Evolutionary conservation across 1,140 invertebrate genomes (phyloP).

Genomic region (Pentalonia nigronervosa): DNA sequence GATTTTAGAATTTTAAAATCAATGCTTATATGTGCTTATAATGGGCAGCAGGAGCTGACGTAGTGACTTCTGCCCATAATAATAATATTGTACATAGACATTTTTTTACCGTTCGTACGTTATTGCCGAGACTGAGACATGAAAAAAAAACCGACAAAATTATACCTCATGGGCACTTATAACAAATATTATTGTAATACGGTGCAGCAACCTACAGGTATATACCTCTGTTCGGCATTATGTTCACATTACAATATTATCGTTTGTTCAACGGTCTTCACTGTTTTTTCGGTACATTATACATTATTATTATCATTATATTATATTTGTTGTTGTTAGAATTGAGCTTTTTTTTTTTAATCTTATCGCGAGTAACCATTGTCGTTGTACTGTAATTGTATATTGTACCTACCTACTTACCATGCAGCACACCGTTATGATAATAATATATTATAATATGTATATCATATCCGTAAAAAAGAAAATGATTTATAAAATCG

Average conservation of each 20-base stretch:
- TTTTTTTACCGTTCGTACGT: not conserved
- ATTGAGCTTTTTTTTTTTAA: not conserved
- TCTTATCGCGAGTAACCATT: not conserved
- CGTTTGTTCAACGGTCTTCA: not conserved
- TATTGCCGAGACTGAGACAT: not conserved
- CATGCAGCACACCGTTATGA: not conserved
- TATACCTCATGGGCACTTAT: too few relatives aligned
- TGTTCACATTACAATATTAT: not conserved
- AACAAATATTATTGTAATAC: not conserved
- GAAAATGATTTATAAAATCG: not conserved
- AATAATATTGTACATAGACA: too few relatives aligned
- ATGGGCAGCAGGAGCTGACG: not conserved
- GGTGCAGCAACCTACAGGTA: not conserved
- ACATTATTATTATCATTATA: not conserved
- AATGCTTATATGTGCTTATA: too few relatives aligned
- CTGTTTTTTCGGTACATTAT: not conserved
- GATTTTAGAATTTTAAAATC: too few relatives aligned
- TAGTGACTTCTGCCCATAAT: not conserved
- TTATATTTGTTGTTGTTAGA: not conserved
- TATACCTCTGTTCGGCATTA: not conserved
- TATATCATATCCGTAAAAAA: not conserved
- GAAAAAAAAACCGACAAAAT: not conserved
- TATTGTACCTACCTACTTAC: not conserved
- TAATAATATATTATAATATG: not conserved
- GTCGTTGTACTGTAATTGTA: constrained; percentile 4